Conservation (phyloP, 2,797 vertebrate species). For the Darevskia nairensis region DNA sequence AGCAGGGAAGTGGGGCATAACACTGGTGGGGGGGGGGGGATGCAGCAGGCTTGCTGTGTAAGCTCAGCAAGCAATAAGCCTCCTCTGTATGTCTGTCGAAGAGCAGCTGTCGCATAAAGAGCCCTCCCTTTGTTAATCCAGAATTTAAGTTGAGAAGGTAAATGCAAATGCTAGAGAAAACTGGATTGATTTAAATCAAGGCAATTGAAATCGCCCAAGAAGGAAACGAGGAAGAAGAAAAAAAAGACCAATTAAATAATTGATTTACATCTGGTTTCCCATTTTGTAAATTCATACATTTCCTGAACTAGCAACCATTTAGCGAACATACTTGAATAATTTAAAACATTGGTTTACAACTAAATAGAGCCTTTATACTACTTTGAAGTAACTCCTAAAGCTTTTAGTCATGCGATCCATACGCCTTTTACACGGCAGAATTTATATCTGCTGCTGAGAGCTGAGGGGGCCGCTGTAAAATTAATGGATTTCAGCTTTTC, state of each 20-base stretch:
- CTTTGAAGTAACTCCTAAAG: neutral
- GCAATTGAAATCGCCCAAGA: neutral
- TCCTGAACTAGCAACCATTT: conserved; percentile 19
- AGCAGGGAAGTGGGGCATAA: neutral
- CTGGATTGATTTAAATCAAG: conserved; percentile 10
- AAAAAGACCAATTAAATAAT: conserved; percentile 18
- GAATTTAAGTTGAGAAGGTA: neutral
- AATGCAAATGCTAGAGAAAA: neutral
- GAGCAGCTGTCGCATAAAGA: neutral
- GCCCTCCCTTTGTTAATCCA: neutral
- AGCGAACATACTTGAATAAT: conserved; percentile 14
- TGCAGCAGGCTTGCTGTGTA: neutral
- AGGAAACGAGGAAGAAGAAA: too few relatives aligned
- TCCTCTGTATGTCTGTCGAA: neutral
- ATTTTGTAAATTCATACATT: conserved; percentile 17
- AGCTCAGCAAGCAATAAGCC: neutral
- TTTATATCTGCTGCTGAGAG: neutral
- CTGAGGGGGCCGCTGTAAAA: neutral
- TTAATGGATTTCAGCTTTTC: neutral
- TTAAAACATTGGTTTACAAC: conserved; percentile 14
- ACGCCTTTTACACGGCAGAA: neutral
- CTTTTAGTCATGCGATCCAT: neutral
- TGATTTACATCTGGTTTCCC: conserved; percentile 14
- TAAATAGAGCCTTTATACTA: neutral
- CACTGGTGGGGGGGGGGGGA: too few relatives aligned